Percentiles rank a stretch among this genome's conserved stretches.
Conservation (phyloP, 2,113 vertebrate genomes). For the Cyprinus carpio region DNA sequence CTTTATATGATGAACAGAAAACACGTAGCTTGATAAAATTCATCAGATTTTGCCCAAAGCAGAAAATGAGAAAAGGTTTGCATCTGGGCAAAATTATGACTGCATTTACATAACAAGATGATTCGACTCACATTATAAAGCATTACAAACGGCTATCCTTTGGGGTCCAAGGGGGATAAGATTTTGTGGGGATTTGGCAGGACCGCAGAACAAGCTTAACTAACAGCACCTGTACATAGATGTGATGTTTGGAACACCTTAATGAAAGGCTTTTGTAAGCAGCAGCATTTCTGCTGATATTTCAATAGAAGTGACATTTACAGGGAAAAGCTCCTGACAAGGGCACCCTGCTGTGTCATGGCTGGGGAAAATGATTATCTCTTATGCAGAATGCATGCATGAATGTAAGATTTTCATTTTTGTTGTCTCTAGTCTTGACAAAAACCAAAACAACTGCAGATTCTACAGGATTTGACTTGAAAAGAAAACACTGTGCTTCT, state of each 20-base stretch:
- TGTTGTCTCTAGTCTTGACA: slow-evolving; percentile 12
- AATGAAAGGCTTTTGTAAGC: slow-evolving; percentile 43
- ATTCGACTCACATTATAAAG: background rate
- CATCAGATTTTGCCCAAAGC: background rate
- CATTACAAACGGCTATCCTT: background rate
- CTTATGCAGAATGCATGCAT: background rate
- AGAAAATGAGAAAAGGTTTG: background rate
- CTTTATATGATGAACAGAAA: background rate
- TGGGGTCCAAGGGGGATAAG: background rate
- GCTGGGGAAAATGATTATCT: slow-evolving; percentile 11
- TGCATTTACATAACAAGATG: background rate
- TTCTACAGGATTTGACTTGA: background rate
- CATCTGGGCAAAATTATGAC: background rate
- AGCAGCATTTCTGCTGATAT: slow-evolving; percentile 46
- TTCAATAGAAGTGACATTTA: slow-evolving; percentile 55
- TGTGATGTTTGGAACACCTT: slow-evolving; percentile 25
- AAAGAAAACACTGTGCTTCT: background rate
- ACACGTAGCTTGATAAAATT: background rate
- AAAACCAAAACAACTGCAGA: background rate
- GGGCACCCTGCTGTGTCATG: slow-evolving; percentile 14
- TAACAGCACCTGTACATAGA: slow-evolving; percentile 28
- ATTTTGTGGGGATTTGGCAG: background rate
- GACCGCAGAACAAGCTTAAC: background rate
- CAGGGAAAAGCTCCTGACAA: slow-evolving; percentile 43
- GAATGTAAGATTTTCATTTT: background rate